Conservation (phyloP, 2,888 invertebrate species). For the Sphecodes monilicornis region DNA sequence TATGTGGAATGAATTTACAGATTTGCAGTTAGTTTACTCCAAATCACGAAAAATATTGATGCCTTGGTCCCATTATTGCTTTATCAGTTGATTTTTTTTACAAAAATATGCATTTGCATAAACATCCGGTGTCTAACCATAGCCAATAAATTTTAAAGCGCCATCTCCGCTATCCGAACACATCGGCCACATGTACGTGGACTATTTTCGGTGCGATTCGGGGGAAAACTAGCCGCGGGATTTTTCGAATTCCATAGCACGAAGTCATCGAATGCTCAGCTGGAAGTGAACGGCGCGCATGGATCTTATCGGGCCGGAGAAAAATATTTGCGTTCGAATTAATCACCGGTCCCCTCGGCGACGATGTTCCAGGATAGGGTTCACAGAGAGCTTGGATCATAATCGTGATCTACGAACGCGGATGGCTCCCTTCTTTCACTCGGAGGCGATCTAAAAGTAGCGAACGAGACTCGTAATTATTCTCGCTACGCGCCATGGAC, state of each 20-base stretch:
- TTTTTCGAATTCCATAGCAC: constrained; percentile 63
- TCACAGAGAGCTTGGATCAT: constrained; percentile 18
- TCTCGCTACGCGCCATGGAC: constrained; percentile 4
- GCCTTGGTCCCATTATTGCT: no score
- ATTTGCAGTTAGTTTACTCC: no score
- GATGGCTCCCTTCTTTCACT: neutral
- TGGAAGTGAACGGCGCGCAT: constrained; percentile 34
- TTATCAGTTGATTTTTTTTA: no score
- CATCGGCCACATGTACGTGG: constrained; percentile 57
- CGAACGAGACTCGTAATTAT: constrained; percentile 23
- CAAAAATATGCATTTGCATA: no score
- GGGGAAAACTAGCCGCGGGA: constrained; percentile 52
- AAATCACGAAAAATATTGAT: no score
- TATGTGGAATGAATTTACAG: no score
- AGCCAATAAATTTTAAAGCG: no score
- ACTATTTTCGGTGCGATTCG: constrained; percentile 69
- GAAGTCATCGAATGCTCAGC: constrained; percentile 40
- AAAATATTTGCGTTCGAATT: constrained; percentile 55
- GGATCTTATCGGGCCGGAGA: constrained; percentile 48
- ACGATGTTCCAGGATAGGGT: constrained; percentile 26
- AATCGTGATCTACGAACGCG: constrained; percentile 46
- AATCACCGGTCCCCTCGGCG: constrained; percentile 47
- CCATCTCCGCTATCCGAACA: constrained; percentile 43
- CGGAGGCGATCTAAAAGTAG: constrained; percentile 38
- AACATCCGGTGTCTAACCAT: no score